Evolutionary conservation across 2,888 invertebrate species (phyloP).

Genomic region (Cremastinae sp.): DNA sequence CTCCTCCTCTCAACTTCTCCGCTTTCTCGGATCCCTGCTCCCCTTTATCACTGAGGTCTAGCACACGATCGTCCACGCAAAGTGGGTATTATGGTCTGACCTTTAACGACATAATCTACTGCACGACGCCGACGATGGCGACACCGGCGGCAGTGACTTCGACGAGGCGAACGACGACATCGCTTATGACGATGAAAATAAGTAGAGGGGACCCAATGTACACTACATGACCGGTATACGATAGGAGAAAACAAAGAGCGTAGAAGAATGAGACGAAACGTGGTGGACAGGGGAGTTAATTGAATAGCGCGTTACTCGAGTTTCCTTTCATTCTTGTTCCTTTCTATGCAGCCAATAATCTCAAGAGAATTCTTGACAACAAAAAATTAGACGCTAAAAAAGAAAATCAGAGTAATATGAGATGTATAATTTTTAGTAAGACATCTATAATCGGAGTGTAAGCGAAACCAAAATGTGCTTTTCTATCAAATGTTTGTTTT

Average conservation of each 20-base stretch:
- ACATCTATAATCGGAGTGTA: too few relatives aligned
- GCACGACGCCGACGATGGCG: slow-evolving; percentile 35
- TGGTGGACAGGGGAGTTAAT: slow-evolving; percentile 46
- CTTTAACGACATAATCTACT: slow-evolving; percentile 62
- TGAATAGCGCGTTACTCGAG: slow-evolving; percentile 57
- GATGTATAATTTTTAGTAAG: too few relatives aligned
- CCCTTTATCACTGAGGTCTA: slow-evolving; percentile 51
- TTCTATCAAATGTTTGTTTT: slow-evolving; percentile 13
- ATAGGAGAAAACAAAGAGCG: slow-evolving; percentile 45
- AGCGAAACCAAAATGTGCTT: too few relatives aligned
- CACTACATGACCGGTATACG: slow-evolving; percentile 15
- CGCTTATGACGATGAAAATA: slow-evolving; percentile 28
- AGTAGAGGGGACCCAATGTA: slow-evolving; percentile 19
- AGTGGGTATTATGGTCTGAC: slow-evolving; percentile 62
- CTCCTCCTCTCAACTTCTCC: slow-evolving; percentile 16
- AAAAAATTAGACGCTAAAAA: too few relatives aligned
- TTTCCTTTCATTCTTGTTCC: slow-evolving; percentile 60
- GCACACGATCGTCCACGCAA: slow-evolving; percentile 54
- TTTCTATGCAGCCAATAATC: slow-evolving; percentile 69
- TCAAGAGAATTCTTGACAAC: too few relatives aligned
- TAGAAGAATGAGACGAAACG: slow-evolving; percentile 44
- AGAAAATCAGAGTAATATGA: too few relatives aligned
- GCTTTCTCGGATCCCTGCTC: slow-evolving; percentile 20
- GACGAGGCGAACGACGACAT: slow-evolving; percentile 8
- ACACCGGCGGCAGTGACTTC: neutral